These are phyloP conservation scores for Nothocercus julius DNA, from an alignment of 2,113 vertebrate species.

Conservation along the genomic window DNA sequence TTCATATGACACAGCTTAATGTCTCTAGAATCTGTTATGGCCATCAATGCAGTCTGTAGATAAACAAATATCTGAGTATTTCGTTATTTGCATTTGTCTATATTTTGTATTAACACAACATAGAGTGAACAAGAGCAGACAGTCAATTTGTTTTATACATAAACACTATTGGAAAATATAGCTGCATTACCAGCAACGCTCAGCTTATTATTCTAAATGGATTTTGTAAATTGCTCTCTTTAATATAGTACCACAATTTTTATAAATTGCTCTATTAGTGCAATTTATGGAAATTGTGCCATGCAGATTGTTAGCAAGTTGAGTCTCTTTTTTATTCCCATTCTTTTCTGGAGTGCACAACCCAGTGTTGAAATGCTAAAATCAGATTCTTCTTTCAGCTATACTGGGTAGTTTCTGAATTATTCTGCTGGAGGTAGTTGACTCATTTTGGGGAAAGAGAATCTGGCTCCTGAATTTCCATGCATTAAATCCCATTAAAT, in stretches of 20 bases:
- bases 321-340: constrained; percentile 30
- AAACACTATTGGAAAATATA: constrained; percentile 47
- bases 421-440: not conserved
- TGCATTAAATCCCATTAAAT: not conserved
- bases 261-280: constrained; percentile 69
- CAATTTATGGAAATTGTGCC: constrained; percentile 64
- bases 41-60: not conserved
- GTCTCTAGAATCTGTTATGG: not conserved
- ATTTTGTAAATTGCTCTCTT: constrained; percentile 59
- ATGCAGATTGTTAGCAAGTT: constrained; percentile 54
- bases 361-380: not conserved
- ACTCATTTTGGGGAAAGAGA: not conserved
- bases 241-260: constrained; percentile 59
- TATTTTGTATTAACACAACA: not conserved
- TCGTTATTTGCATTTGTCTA: constrained; percentile 23
- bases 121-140: constrained; percentile 37
- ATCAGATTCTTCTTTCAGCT: constrained; percentile 16
- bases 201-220: constrained; percentile 59
- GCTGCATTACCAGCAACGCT: constrained; percentile 40
- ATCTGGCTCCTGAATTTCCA: not conserved
- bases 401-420: not conserved
- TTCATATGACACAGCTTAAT: not conserved
- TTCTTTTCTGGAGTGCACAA: constrained; percentile 28
- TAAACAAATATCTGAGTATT: constrained; percentile 18
- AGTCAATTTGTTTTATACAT: constrained; percentile 53